Evolutionary conservation across 2,888 invertebrate species (phyloP).

Genomic region (Epinotia ramella): DNA sequence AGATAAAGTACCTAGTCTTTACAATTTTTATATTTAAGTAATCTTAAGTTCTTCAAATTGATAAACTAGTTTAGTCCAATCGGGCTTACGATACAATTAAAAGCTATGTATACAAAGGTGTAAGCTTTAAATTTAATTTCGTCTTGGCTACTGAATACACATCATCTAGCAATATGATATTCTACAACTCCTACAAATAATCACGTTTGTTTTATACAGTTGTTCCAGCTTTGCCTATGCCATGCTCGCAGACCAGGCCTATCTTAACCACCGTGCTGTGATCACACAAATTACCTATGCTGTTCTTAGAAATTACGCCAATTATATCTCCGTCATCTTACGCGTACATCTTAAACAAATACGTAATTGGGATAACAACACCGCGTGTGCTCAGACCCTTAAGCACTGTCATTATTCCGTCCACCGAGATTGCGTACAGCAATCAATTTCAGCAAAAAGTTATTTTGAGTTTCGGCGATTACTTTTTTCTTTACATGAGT

Average conservation of each 20-base stretch:
- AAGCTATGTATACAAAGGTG: too few species aligned
- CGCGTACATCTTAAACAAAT: slow-evolving; percentile 42
- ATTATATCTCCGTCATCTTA: slow-evolving; percentile 29
- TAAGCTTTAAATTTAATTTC: too few species aligned
- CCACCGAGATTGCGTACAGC: slow-evolving; percentile 14
- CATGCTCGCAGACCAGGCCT: background rate
- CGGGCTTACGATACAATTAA: too few species aligned
- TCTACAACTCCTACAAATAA: slow-evolving; percentile 1
- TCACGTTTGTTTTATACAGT: background rate
- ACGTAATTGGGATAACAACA: slow-evolving; percentile 39
- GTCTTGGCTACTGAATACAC: too few species aligned
- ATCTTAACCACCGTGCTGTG: slow-evolving; percentile 17
- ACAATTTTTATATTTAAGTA: too few species aligned
- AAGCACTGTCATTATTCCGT: slow-evolving; percentile 35
- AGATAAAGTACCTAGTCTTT: too few species aligned
- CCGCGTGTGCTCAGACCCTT: slow-evolving; percentile 5
- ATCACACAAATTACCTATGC: slow-evolving; percentile 25
- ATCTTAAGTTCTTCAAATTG: too few species aligned
- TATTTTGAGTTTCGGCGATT: slow-evolving; percentile 19
- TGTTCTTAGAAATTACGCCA: slow-evolving; percentile 28
- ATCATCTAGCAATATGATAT: background rate
- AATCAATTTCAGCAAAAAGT: slow-evolving; percentile 34
- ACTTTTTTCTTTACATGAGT: background rate
- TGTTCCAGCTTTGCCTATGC: slow-evolving; percentile 6
- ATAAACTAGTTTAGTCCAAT: too few species aligned